Percentiles rank a stretch among this genome's conserved stretches.
phyloP scores from a whole-genome alignment of 1,140 invertebrate genomes.

The Ylistrum balloti region DNA sequence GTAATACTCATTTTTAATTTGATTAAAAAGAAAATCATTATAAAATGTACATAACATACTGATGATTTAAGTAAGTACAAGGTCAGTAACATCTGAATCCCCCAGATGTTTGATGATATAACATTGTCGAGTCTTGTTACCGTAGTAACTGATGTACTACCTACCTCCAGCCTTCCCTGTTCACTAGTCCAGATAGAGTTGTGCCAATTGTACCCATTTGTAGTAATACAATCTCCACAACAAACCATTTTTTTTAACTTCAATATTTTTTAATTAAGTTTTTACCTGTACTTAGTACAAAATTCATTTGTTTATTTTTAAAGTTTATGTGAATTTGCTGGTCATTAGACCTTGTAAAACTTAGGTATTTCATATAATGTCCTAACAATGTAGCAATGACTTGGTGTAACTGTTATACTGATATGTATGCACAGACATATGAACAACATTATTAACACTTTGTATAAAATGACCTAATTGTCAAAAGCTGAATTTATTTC shows the following conservation, averaged over 20 bases:
- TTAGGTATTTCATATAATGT: background rate
- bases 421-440: background rate
- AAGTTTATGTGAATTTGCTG: background rate
- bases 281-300: background rate
- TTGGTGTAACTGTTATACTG: background rate
- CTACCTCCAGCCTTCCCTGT: constrained; percentile 3
- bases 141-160: background rate
- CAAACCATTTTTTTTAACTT: background rate
- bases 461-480: background rate
- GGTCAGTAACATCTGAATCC: constrained; percentile 25
- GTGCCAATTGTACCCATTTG: background rate
- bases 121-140: background rate
- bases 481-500: background rate
- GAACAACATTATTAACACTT: background rate
- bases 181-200: background rate
- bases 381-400: background rate
- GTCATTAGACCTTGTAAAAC: background rate
- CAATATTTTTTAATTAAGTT: background rate
- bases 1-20: background rate
- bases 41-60: background rate
- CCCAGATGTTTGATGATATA: constrained; percentile 38
- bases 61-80: background rate
- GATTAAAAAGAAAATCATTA: background rate
- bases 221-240: background rate
- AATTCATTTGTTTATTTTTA: background rate